Conservation (phyloP, 1,140 invertebrate species). For the Danaus plexippus region DNA sequence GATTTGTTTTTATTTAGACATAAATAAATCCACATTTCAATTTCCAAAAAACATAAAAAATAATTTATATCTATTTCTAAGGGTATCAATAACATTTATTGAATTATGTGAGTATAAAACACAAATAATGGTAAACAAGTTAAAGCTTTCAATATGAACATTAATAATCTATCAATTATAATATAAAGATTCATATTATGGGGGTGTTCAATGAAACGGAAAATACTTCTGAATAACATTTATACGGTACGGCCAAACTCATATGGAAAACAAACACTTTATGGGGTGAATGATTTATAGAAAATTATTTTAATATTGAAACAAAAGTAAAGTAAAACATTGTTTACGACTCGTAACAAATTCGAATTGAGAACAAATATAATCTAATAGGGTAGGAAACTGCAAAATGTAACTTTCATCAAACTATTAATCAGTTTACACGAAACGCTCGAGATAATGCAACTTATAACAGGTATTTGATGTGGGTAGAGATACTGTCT, state of each 20-base stretch:
- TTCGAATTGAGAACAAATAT: background rate
- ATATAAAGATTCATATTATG: slow-evolving; percentile 48
- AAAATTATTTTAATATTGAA: background rate
- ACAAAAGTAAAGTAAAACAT: no score
- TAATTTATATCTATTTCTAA: no score
- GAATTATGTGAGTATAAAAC: no score
- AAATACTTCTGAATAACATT: slow-evolving; percentile 53
- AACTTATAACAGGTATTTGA: no score
- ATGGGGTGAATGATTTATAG: slow-evolving; percentile 13
- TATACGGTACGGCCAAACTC: slow-evolving; percentile 30
- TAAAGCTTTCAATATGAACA: slow-evolving; percentile 8
- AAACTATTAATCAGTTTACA: no score
- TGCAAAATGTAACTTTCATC: background rate
- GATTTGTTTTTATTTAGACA: no score
- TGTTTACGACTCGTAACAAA: background rate
- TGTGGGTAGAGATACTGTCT: no score
- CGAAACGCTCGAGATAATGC: no score
- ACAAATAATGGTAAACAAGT: no score
- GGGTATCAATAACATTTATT: no score
- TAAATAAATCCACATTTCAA: no score
- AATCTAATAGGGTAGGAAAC: background rate
- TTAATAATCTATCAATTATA: slow-evolving; percentile 25
- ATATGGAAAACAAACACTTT: slow-evolving; percentile 44
- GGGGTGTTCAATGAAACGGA: slow-evolving; percentile 46
- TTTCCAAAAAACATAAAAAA: no score